Evolutionary conservation across 2,113 vertebrate species (phyloP).

Genomic region (Melospiza melodia): DNA sequence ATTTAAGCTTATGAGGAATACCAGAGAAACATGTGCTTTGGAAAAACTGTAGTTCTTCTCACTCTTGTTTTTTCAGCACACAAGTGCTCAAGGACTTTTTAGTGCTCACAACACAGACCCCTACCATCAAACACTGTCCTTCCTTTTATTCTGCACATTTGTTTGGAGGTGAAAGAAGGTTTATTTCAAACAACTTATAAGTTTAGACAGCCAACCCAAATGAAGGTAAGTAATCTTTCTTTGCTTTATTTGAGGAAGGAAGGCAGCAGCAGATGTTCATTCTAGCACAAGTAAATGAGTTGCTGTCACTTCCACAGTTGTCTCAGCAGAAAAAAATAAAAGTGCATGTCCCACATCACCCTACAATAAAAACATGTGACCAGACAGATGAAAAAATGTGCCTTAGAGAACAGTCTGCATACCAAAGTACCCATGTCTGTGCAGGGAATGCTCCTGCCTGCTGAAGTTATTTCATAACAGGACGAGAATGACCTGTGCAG

Average conservation of each 20-base stretch:
- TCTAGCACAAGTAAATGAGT: neutral
- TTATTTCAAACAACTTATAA: neutral
- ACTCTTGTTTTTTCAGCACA: neutral
- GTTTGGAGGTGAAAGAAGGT: neutral
- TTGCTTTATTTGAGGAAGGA: neutral
- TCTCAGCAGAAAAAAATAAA: neutral
- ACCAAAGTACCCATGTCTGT: neutral
- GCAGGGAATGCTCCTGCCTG: neutral
- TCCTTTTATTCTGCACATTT: neutral
- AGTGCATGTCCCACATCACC: neutral
- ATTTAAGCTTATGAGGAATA: constrained; percentile 55
- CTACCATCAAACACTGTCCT: neutral
- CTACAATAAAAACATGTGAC: neutral
- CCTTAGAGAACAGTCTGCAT: neutral
- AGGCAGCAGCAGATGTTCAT: constrained; percentile 5
- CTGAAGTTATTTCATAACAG: neutral
- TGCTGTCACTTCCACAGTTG: constrained; percentile 25
- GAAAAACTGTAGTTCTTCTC: constrained; percentile 34
- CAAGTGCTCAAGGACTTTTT: neutral
- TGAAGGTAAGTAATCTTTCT: neutral
- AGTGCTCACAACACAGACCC: neutral
- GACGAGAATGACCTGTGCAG: neutral
- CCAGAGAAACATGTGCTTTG: constrained; percentile 53
- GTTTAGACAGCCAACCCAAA: neutral
- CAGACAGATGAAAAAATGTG: neutral